These are phyloP conservation scores for Macaca nemestrina DNA, from an alignment of 2,113 vertebrate species.

Conservation along the genomic window DNA sequence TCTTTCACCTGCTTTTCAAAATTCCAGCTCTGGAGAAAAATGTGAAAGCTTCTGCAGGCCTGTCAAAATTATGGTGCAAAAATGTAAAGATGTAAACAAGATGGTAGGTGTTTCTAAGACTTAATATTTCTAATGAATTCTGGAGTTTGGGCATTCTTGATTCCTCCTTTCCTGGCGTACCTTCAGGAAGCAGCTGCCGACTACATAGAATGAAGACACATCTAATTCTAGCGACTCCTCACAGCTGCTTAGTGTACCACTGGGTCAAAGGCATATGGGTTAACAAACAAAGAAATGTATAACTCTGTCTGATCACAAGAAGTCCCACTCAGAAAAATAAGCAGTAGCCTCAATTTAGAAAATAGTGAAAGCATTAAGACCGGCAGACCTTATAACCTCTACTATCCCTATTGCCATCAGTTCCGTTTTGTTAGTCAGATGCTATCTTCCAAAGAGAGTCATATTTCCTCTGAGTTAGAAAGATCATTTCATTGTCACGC, in stretches of 20 bases:
- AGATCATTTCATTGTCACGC: constrained; percentile 60
- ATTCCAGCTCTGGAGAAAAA: background rate
- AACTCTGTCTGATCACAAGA: constrained; percentile 2
- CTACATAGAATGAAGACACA: background rate
- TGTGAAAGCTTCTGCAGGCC: background rate
- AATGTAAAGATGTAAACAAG: background rate
- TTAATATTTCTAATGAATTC: constrained; percentile 24
- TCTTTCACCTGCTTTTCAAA: background rate
- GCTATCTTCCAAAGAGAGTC: constrained; percentile 58
- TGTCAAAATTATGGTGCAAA: background rate
- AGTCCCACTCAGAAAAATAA: constrained; percentile 14
- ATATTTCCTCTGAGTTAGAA: constrained; percentile 68
- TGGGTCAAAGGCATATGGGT: background rate
- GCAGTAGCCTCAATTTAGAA: constrained; percentile 14
- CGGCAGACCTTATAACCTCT: constrained; percentile 45
- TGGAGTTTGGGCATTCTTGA: background rate
- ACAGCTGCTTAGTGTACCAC: background rate
- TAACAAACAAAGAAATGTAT: constrained; percentile 47
- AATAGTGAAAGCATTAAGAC: constrained; percentile 23
- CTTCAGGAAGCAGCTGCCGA: background rate
- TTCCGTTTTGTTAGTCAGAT: constrained; percentile 64
- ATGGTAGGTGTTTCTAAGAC: background rate
- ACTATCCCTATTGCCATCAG: constrained; percentile 56
- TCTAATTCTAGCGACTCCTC: background rate
- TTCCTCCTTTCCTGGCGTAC: background rate